Percentiles rank a stretch among this genome's conserved stretches.
Evolutionary conservation across 2,113 vertebrate species (phyloP).

Genomic region (Emydura subglobosa): DNA sequence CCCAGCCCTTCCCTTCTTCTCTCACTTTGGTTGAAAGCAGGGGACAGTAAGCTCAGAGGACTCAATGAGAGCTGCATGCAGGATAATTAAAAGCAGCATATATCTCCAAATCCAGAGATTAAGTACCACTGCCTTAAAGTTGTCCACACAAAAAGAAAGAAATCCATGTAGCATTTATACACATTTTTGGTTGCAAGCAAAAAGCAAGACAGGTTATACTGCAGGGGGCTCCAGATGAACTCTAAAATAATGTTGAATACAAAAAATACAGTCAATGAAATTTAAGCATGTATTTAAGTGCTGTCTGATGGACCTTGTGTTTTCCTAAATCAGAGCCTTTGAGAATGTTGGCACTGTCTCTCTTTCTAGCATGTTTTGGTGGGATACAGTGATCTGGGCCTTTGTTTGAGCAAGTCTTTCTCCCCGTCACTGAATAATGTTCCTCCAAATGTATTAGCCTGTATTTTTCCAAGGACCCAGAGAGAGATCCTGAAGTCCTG

Average conservation of each 20-base stretch:
- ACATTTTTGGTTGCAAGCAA: background rate
- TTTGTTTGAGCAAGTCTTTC: background rate
- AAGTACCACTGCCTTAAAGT: background rate
- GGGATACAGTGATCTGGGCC: background rate
- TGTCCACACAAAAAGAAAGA: background rate
- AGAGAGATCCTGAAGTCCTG: background rate
- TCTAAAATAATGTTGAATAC: background rate
- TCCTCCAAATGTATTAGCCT: accelerated
- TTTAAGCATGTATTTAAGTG: background rate
- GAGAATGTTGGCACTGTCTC: background rate
- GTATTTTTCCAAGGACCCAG: background rate
- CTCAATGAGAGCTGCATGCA: background rate
- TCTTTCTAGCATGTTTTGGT: background rate
- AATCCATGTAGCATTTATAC: background rate
- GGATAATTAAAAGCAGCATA: background rate
- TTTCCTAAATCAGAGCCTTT: background rate
- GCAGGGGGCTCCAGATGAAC: background rate
- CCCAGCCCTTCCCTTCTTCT: background rate
- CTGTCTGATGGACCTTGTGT: background rate
- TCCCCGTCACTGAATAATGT: background rate
- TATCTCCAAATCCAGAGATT: background rate
- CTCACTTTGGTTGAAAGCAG: background rate
- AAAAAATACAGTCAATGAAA: background rate
- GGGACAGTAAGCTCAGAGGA: background rate
- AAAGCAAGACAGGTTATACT: background rate